phyloP scores from a whole-genome alignment of 1,140 invertebrate species.

The Scaptomyza pallida region DNA sequence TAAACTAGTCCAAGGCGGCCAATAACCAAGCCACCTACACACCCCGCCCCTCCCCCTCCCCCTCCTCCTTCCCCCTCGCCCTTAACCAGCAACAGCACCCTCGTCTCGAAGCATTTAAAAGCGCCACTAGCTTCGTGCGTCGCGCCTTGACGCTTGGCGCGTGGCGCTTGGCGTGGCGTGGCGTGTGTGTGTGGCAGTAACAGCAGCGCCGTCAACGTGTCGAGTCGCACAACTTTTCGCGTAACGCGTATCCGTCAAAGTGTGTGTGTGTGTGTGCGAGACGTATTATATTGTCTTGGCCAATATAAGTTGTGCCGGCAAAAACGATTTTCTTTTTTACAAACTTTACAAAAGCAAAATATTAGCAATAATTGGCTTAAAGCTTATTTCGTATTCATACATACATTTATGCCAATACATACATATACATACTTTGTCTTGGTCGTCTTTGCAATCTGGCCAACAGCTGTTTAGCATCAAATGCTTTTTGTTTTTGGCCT shows the following conservation, averaged over 20 bases:
- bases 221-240: slow-evolving; percentile 73
- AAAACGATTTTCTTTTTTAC: too few species aligned
- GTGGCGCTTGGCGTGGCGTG: not conserved
- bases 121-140: slow-evolving; percentile 37
- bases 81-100: not conserved
- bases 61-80: not conserved
- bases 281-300: slow-evolving; percentile 2
- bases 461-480: slow-evolving; percentile 40
- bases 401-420: not conserved
- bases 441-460: slow-evolving; percentile 13
- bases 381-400: not conserved
- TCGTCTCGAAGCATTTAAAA: too few species aligned
- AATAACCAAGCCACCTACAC: not conserved
- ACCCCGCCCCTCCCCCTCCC: not conserved
- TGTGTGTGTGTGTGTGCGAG: not conserved
- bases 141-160: too few species aligned
- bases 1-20: slow-evolving; percentile 20
- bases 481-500: not conserved
- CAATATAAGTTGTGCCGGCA: too few species aligned
- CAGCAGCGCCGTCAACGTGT: slow-evolving; percentile 77
- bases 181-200: slow-evolving; percentile 66
- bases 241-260: slow-evolving; percentile 62
- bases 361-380: too few species aligned
- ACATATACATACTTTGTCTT: not conserved
- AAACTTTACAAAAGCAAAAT: not conserved